Base-by-base conservation (phyloP, 2,797 vertebrate genomes). In the Chiroxiphia lanceolata region DNA sequence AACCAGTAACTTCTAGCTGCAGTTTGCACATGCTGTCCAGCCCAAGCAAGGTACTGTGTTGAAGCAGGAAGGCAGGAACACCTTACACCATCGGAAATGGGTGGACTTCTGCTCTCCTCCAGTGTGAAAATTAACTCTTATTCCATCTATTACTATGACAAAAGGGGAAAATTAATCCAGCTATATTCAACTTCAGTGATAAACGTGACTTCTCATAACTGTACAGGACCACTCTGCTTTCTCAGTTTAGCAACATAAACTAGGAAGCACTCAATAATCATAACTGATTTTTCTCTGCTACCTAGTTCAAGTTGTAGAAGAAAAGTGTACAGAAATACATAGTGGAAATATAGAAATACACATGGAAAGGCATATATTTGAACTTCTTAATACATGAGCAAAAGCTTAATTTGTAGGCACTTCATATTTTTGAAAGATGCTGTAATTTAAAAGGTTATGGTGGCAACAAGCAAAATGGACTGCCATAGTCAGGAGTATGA, bases 401-500 rank as follows among this genome's bases (percentile, higher is more conserved):
- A 79, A 53, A 74, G 29, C 51, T 67, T 63, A 56, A 61, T 68
- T 82, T 61, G 38, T 47, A 68, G 45, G n/a, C 34, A 67, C 29
- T 76, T 86, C n/a, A 1, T 54, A 68, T 22, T 87, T 94, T 88
- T 90, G 38, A 89, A 94, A 92, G 77, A 44, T 64, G 10, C n/a
- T 67, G 59, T 50, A 47, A 92, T 74, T 90, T 36, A 54, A 69
- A 93, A 90, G 57, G 79, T 76, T 69, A 56, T 16, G 19, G 63
- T 57, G 61, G 50, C 38, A 94, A 57, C 34, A 83, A 92, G 61
- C 21, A 80, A 87, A 94, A 90, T 5, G 17, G 61, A 50, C 64
- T 71, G 77, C 29, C 57, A 38, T 8, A 44, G 38, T 40, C 15
- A 64, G 74, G 14, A 57, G 31, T 11, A 42, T 47, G 61, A 76